phyloP scores from a whole-genome alignment of 2,113 vertebrate genomes.

The Daubentonia madagascariensis region DNA sequence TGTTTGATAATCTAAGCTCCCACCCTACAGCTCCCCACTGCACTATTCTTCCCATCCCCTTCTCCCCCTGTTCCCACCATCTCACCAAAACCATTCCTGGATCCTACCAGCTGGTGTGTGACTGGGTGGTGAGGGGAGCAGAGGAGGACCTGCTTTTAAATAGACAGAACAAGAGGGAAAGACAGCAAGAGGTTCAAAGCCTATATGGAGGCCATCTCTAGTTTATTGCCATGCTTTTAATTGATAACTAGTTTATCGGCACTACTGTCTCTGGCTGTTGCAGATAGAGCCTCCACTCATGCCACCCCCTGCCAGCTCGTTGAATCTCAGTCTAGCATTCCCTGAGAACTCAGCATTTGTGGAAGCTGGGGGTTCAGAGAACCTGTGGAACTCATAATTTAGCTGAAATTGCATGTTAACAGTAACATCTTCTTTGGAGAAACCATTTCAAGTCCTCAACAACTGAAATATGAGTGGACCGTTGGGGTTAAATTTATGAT shows the following conservation, averaged over 20 bases:
- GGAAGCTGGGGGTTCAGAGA: neutral
- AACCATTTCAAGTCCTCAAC: neutral
- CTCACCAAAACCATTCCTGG: neutral
- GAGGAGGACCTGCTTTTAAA: neutral
- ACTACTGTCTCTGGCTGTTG: neutral
- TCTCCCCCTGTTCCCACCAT: neutral
- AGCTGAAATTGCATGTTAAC: neutral
- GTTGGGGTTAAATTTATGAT: neutral
- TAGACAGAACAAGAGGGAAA: neutral
- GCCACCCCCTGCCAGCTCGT: neutral
- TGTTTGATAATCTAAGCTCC: neutral
- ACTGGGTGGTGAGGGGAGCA: neutral
- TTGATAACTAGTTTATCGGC: neutral
- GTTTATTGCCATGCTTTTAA: neutral
- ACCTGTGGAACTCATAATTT: neutral
- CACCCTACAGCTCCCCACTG: too few relatives aligned
- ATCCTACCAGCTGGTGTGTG: neutral
- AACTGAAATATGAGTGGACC: neutral
- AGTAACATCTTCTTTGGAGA: neutral
- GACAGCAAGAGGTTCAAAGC: neutral
- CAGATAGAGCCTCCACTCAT: neutral
- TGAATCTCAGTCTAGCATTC: neutral
- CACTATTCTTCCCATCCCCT: rapidly evolving
- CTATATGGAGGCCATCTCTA: neutral
- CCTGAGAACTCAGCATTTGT: neutral